These are phyloP conservation scores for Mesoligia furuncula DNA, from an alignment of 2,888 invertebrate genomes.

Conservation along the genomic window DNA sequence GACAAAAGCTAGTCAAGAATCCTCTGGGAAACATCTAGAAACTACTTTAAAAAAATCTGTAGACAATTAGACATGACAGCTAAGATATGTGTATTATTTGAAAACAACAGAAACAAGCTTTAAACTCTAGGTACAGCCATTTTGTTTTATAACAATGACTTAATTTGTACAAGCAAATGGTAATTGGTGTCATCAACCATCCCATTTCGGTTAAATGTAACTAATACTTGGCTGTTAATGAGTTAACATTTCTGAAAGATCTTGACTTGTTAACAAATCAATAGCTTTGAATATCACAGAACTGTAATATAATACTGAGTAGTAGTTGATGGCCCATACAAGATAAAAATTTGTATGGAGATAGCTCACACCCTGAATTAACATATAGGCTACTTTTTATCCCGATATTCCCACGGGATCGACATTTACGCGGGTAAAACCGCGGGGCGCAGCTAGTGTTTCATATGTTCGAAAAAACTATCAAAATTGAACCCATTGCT, in stretches of 20 bases:
- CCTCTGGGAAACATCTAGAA: not conserved
- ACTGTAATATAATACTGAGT: not conserved
- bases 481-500: too few relatives aligned
- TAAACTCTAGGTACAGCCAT: conserved; percentile 5
- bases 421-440: too few relatives aligned
- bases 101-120: conserved; percentile 15
- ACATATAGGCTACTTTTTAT: too few relatives aligned
- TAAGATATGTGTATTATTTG: not conserved
- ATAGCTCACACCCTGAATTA: too few relatives aligned
- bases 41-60: conserved; percentile 1
- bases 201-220: conserved; percentile 39
- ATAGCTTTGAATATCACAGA: not conserved
- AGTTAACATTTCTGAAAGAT: conserved; percentile 38
- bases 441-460: too few relatives aligned
- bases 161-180: conserved; percentile 26
- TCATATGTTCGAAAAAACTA: too few relatives aligned
- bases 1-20: not conserved
- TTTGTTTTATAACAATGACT: conserved; percentile 30
- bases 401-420: too few relatives aligned
- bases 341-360: too few relatives aligned
- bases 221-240: conserved; percentile 31
- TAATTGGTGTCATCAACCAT: conserved; percentile 49
- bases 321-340: too few relatives aligned
- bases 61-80: not conserved
- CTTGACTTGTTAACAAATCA: conserved; percentile 29